These are phyloP conservation scores for Heterodera schachtii DNA, from an alignment of 1,140 invertebrate genomes.

Conservation along the genomic window DNA sequence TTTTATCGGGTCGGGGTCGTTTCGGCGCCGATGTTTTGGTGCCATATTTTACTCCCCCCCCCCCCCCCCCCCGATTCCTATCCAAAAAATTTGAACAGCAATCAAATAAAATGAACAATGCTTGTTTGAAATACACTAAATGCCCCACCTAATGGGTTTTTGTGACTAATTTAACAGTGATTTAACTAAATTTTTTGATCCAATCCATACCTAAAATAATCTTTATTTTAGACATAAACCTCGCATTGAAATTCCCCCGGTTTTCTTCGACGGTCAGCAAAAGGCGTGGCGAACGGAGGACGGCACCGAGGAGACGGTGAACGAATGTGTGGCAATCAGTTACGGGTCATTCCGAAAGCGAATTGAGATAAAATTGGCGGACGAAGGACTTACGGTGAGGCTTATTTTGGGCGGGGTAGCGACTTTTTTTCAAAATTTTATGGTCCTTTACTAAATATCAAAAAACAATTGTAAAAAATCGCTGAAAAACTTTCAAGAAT, in stretches of 20 bases:
- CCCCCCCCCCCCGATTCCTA: too few relatives aligned
- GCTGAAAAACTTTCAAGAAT: too few relatives aligned
- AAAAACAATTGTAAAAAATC: too few relatives aligned
- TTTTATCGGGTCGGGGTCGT: too few relatives aligned
- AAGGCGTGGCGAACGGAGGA: slow-evolving; percentile 8
- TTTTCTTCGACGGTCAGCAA: background rate
- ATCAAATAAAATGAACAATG: too few relatives aligned
- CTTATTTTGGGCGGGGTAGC: background rate
- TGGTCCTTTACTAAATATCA: background rate
- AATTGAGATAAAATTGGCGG: slow-evolving; percentile 31
- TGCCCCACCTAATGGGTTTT: too few relatives aligned
- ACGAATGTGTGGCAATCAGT: slow-evolving; percentile 38
- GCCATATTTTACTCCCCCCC: too few relatives aligned
- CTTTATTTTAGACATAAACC: background rate
- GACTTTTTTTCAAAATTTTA: background rate
- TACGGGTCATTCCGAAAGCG: slow-evolving; percentile 23
- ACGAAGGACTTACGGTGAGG: slow-evolving; percentile 31
- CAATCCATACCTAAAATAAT: background rate
- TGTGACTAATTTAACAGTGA: too few relatives aligned
- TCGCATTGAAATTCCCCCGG: slow-evolving; percentile 14
- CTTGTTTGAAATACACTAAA: too few relatives aligned
- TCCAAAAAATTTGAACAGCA: too few relatives aligned
- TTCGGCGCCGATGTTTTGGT: too few relatives aligned
- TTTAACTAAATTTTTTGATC: too few relatives aligned
- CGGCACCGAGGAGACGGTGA: background rate